These are phyloP conservation scores for Palaemon carinicauda DNA, from an alignment of 1,140 invertebrate genomes.

Conservation along the genomic window DNA sequence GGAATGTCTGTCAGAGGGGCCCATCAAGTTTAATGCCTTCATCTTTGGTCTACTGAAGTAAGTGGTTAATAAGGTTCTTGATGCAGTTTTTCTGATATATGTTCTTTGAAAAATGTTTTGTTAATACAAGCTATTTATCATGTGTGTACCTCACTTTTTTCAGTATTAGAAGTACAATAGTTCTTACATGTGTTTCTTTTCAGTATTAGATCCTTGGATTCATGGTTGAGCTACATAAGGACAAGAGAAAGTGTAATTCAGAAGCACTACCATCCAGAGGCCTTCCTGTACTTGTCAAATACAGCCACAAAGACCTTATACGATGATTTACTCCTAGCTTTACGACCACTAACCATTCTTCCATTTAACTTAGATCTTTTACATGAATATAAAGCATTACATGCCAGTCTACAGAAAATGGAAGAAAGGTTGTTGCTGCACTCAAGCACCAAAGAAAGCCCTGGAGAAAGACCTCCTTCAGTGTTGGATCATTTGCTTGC, in stretches of 20 bases:
- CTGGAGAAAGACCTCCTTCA: constrained; percentile 63
- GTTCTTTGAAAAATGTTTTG: too few relatives aligned
- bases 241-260: constrained; percentile 82
- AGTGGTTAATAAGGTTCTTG: constrained; percentile 63
- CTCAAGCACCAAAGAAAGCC: constrained; percentile 67
- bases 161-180: neutral
- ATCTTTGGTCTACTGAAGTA: constrained; percentile 88
- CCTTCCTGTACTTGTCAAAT: constrained; percentile 76
- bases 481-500: constrained; percentile 69
- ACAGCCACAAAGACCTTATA: constrained; percentile 70
- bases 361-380: constrained; percentile 83
- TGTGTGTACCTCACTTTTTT: neutral
- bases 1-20: constrained; percentile 82
- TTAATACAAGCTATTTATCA: too few relatives aligned
- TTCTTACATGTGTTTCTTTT: constrained; percentile 61
- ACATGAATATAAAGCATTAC: constrained; percentile 80
- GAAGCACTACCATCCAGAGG: constrained; percentile 80
- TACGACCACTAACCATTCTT: constrained; percentile 78
- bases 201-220: constrained; percentile 81
- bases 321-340: constrained; percentile 76
- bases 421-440: constrained; percentile 60
- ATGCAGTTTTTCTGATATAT: neutral
- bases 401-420: constrained; percentile 77
- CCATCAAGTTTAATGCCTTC: constrained; percentile 89
- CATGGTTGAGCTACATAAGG: constrained; percentile 84